Percentiles rank a stretch among this genome's conserved stretches.
These are phyloP conservation scores for Nyctalus aviator DNA, from an alignment of 2,797 vertebrate genomes.

Conservation along the genomic window DNA sequence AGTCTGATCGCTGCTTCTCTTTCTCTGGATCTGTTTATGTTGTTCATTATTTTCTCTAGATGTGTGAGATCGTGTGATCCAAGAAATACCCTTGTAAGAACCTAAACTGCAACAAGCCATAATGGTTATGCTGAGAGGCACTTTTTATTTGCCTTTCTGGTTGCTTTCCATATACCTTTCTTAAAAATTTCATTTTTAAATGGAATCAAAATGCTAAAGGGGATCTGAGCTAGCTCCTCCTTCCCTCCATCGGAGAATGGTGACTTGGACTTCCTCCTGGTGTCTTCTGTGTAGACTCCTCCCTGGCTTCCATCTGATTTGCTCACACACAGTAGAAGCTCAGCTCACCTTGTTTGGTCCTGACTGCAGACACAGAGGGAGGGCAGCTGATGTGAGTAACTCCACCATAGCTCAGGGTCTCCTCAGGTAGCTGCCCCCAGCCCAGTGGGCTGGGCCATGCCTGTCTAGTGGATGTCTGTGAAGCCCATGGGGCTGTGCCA, in stretches of 20 bases:
- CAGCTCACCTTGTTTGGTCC: slow-evolving; percentile 20
- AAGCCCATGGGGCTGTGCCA: not conserved
- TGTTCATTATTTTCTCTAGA: no score
- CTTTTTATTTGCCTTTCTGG: not conserved
- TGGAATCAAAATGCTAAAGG: not conserved
- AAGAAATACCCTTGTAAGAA: no score
- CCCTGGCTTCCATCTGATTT: not conserved
- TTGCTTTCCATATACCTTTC: not conserved
- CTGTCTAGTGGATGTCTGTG: not conserved
- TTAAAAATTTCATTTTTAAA: not conserved
- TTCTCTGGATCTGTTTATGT: no score
- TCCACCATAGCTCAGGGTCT: not conserved
- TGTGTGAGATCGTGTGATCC: no score
- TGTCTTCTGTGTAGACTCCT: not conserved
- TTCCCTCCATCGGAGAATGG: accelerated
- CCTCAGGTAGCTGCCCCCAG: not conserved
- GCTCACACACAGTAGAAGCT: not conserved
- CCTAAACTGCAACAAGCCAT: no score
- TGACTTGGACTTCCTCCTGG: not conserved
- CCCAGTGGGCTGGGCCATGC: not conserved
- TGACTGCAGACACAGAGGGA: not conserved
- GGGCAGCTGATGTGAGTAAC: not conserved
- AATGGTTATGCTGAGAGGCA: not conserved
- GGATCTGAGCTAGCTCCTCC: not conserved
- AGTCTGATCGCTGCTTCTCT: no score